Conservation (phyloP, 1,140 invertebrate genomes). For the Globodera rostochiensis region DNA sequence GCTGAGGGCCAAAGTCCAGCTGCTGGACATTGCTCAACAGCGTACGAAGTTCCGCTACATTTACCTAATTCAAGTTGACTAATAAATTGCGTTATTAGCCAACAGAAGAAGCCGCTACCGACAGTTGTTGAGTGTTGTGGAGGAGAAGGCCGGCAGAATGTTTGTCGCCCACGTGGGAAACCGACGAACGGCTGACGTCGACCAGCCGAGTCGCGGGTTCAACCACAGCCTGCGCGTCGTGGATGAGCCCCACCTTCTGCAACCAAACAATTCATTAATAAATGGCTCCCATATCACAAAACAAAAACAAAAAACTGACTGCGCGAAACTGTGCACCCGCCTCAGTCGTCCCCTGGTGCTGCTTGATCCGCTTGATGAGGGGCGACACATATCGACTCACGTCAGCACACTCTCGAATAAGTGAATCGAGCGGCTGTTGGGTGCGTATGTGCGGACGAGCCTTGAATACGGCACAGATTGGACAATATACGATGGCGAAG, state of each 20-base stretch:
- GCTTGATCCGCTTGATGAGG: slow-evolving; percentile 57
- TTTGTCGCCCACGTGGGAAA: slow-evolving; percentile 83
- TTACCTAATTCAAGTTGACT: slow-evolving; percentile 67
- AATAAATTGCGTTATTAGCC: background rate
- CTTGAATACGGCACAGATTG: background rate
- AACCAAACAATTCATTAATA: background rate
- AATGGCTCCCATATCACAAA: background rate
- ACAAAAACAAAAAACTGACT: background rate
- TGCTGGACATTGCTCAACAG: slow-evolving; percentile 82
- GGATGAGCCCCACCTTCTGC: slow-evolving; percentile 58
- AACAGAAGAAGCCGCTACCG: slow-evolving; percentile 55
- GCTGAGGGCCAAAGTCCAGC: slow-evolving; percentile 82
- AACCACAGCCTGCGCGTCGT: slow-evolving; percentile 51
- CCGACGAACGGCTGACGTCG: slow-evolving; percentile 75
- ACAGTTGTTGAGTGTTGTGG: slow-evolving; percentile 77
- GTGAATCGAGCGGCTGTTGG: slow-evolving; percentile 72
- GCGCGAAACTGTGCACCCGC: slow-evolving; percentile 67
- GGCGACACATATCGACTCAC: slow-evolving; percentile 80
- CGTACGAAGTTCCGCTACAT: slow-evolving; percentile 77
- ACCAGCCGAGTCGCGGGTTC: slow-evolving; percentile 75
- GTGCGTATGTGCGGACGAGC: slow-evolving; percentile 21
- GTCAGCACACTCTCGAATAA: slow-evolving; percentile 76
- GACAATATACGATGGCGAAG: background rate
- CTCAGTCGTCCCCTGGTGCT: slow-evolving; percentile 75
- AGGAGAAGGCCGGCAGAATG: slow-evolving; percentile 75